Base-by-base conservation (phyloP, 2,113 vertebrate species). In the Sander vitreus region DNA sequence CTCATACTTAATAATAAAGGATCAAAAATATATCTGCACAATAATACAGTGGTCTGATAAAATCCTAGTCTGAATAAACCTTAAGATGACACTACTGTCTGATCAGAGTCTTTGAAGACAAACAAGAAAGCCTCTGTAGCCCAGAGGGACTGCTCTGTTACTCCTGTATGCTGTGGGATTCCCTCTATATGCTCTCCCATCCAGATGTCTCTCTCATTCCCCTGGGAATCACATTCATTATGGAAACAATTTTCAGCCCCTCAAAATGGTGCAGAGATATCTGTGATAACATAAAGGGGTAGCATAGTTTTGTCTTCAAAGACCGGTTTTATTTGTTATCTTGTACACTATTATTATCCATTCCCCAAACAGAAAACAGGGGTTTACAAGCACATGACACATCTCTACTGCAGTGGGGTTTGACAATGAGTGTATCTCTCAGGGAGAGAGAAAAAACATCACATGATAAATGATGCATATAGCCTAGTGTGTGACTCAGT, bases 381-480 rank as follows among this genome's bases (percentile, higher is more conserved):
- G 62, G 55, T 73, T 73, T 81, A 15, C 23, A 62, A 58, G 45
- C 72, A 50, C 73, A 85, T 83, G 62, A 62, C 13, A 12, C 76
- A 58, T 83, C 73, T 80, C 60, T 59, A 10, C 79, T 73, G 73
- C 68, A 54, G 64, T 27, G 63, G 58, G 64, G 39, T 66, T 59
- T 74, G 69, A 66, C 67, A 85, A 76, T 76, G 79, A 77, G 53
- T 81, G 73, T 62, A 59, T 85, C 66, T 81, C 81, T 70, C 51
- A 80, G 64, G 39, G n/a, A 48, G 58, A 43, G 54, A 48, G 6
- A 69, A 70, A 78, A 85, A 68, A 80, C 79, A 85, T 88, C 92
- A 90, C 88, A 92, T 90, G 85, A 88, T 85, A 78, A 87, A 88
- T 89, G 85, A 86, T 86, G 88, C 88, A 88, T 88, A 55, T 72